Evolutionary conservation across 2,113 vertebrate genomes (phyloP).

Genomic region (Thamnophis sirtalis): DNA sequence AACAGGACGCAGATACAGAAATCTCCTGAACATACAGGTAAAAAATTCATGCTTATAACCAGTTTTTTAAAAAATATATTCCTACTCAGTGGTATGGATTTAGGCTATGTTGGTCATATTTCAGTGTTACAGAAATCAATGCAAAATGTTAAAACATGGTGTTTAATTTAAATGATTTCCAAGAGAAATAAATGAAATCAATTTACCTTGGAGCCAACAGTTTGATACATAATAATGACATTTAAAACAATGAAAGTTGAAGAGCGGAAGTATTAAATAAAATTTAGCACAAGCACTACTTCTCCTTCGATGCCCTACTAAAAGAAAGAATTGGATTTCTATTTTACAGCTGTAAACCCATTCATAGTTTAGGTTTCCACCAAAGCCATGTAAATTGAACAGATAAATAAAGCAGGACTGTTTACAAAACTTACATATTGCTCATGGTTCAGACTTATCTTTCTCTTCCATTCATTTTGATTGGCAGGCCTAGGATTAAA

Average conservation of each 20-base stretch:
- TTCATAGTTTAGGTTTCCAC: not conserved
- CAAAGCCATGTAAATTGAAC: not conserved
- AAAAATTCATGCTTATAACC: conserved; percentile 4
- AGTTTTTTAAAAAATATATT: not conserved
- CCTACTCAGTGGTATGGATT: not conserved
- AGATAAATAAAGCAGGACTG: not conserved
- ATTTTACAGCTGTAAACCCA: not conserved
- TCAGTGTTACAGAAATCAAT: not conserved
- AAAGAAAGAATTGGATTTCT: not conserved
- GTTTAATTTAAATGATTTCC: not conserved
- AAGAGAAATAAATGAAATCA: not conserved
- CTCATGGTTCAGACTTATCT: not conserved
- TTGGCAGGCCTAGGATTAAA: not conserved
- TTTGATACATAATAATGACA: not conserved
- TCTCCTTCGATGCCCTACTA: not conserved
- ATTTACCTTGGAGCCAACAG: not conserved
- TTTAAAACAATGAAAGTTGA: not conserved
- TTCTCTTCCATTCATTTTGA: not conserved
- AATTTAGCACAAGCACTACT: not conserved
- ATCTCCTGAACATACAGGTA: conserved; percentile 66
- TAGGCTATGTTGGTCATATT: not conserved
- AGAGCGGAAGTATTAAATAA: not conserved
- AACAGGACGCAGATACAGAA: conserved; percentile 62
- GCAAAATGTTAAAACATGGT: not conserved
- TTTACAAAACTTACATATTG: not conserved